Conservation (phyloP, 2,888 invertebrate genomes). For the Caenorhabditis sp. region DNA sequence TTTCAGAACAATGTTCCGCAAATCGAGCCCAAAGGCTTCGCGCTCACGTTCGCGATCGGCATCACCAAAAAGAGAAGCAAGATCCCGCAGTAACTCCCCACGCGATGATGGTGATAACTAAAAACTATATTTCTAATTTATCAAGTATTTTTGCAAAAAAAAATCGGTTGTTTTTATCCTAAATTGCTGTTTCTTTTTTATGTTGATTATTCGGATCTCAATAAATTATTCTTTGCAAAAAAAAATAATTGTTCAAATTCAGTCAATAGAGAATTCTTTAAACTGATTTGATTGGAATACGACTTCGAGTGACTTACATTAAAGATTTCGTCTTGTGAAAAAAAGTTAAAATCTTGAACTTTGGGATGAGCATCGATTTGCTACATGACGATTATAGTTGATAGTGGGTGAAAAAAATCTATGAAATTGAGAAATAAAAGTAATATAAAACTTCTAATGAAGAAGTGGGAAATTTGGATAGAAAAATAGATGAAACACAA, state of each 20-base stretch:
- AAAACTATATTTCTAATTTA: not conserved
- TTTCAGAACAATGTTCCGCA: constrained; percentile 7
- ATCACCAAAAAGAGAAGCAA: constrained; percentile 8
- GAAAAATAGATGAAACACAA: too few species aligned
- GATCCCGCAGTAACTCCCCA: not conserved
- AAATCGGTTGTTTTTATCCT: not conserved
- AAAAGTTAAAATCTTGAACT: too few species aligned
- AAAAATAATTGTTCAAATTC: too few species aligned
- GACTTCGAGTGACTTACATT: too few species aligned
- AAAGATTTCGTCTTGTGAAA: too few species aligned
- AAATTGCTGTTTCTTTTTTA: not conserved
- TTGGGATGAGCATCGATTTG: too few species aligned
- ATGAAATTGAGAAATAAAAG: too few species aligned
- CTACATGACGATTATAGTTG: too few species aligned
- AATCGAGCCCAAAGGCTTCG: not conserved
- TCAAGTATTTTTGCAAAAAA: not conserved
- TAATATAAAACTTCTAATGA: too few species aligned
- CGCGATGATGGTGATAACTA: constrained; percentile 16
- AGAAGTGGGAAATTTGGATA: too few species aligned
- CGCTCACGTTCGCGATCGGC: constrained; percentile 13
- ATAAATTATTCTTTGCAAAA: constrained; percentile 5
- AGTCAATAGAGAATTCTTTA: not conserved
- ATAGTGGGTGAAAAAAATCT: too few species aligned
- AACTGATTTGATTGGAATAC: not conserved
- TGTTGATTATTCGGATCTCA: constrained; percentile 26